Base-by-base conservation (phyloP, 2,113 vertebrate species). In the Proteles cristata region DNA sequence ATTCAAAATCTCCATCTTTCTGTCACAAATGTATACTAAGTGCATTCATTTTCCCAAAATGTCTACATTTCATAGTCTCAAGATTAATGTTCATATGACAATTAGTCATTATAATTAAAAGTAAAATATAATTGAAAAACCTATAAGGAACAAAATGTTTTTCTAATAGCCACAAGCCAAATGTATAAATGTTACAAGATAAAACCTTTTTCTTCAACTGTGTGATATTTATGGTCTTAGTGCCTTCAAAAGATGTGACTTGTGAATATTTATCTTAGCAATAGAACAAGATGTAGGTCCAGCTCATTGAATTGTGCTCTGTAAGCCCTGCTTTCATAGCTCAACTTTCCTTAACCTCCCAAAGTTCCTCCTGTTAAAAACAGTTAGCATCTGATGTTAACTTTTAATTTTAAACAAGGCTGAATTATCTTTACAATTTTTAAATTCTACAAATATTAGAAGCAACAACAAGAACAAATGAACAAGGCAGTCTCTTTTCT, bases 391-490 rank as follows among this genome's bases (percentile, higher is more conserved):
- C n/a, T 66, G n/a, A 77, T 58, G 14, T 50, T 93, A 63, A 73
- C 5, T 45, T 93, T 89, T 90, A 71, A 71, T 94, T 90, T 66
- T 53, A 97, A 95, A 73, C 4, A 71, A 66, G 35, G 7, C 11
- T 87, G 53, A 79, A 82, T 68, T 69, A 55, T 31, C 5, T 26
- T 88, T 82, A 68, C 4, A 68, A 81, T 88, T 63, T 73, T 45
- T 8, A 43, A 48, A 81, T 66, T 53, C 16, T 94, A 21, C 23
- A 69, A 83, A 17, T 16, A 28, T 39, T 58, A 71, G 5, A 69
- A 25, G 82, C 26, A 90, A 35, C 43, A 86, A 53, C 7, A 92
- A 48, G 43, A 77, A 86, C 12, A 76, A 74, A 48, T 80, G n/a
- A 87, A 43, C 5, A 84, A 8, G 50, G 48, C 11, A 71, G 5